Percentiles rank a stretch among this genome's conserved stretches.
phyloP scores from a whole-genome alignment of 1,140 invertebrate species.

The Chionoecetes opilio region DNA sequence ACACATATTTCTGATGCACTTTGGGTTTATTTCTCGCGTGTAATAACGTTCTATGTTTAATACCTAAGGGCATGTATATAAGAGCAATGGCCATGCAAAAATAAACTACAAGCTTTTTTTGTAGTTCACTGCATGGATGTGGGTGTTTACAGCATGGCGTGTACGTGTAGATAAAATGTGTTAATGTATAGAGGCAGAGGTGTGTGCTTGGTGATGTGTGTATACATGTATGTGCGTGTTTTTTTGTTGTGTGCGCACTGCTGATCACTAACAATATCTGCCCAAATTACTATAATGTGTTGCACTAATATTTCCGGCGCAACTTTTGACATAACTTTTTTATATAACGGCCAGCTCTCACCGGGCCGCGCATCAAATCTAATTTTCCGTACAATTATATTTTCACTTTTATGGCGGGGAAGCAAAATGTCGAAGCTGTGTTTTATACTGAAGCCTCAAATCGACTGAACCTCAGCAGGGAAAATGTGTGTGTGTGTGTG shows the following conservation, averaged over 20 bases:
- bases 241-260: constrained; percentile 16
- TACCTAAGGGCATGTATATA: not conserved
- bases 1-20: not conserved
- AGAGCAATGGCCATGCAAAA: not conserved
- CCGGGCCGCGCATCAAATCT: constrained; percentile 13
- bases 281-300: constrained; percentile 21
- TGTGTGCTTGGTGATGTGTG: not conserved
- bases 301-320: constrained; percentile 18
- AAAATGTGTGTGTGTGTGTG: not conserved
- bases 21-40: not conserved
- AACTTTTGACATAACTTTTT: constrained; percentile 31
- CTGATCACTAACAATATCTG: constrained; percentile 29
- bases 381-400: constrained; percentile 31
- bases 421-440: constrained; percentile 18
- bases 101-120: not conserved
- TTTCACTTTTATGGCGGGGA: constrained; percentile 19
- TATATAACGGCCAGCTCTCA: constrained; percentile 28
- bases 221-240: not conserved
- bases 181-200: not conserved
- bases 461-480: not conserved
- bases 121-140: not conserved
- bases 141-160: not conserved
- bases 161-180: not conserved
- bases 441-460: not conserved
- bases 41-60: not conserved